Conservation (phyloP, 2,113 vertebrate species). For the Cyphomyrus plagiostoma region DNA sequence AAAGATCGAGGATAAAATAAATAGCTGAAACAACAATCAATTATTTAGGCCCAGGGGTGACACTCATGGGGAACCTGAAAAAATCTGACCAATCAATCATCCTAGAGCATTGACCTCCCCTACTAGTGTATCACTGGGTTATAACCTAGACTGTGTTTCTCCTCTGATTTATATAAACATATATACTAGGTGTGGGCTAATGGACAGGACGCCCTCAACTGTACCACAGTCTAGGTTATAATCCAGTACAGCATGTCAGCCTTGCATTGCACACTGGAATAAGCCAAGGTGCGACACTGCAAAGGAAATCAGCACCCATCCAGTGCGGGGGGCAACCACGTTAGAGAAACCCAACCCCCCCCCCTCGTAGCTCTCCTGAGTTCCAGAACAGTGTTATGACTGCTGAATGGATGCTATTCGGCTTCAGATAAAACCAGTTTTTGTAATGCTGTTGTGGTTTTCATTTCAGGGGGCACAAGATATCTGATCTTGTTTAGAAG, state of each 20-base stretch:
- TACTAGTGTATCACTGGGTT: no score
- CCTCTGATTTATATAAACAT: slow-evolving; percentile 44
- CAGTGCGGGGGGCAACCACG: not conserved
- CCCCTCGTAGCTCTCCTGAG: not conserved
- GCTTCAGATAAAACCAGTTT: not conserved
- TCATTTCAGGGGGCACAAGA: not conserved
- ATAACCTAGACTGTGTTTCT: slow-evolving; percentile 19
- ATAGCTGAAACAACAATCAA: slow-evolving; percentile 59
- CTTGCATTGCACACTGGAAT: slow-evolving; percentile 45
- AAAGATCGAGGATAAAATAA: slow-evolving; percentile 50
- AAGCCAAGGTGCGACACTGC: slow-evolving; percentile 27
- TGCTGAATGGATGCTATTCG: not conserved
- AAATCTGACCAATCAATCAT: slow-evolving; percentile 64
- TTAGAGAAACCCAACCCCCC: not conserved
- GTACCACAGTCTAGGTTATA: slow-evolving; percentile 35
- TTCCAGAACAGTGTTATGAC: not conserved
- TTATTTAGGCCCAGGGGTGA: slow-evolving; percentile 58
- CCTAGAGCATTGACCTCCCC: slow-evolving; percentile 19
- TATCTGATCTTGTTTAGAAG: not conserved
- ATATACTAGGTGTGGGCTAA: slow-evolving; percentile 41
- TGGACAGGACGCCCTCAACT: slow-evolving; percentile 33
- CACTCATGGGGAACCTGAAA: slow-evolving; percentile 60
- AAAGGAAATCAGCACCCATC: not conserved
- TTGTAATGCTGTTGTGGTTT: not conserved
- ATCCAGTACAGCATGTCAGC: slow-evolving; percentile 39